Base-by-base conservation (phyloP, 2,888 invertebrate genomes). In the Diaphora mendica region DNA sequence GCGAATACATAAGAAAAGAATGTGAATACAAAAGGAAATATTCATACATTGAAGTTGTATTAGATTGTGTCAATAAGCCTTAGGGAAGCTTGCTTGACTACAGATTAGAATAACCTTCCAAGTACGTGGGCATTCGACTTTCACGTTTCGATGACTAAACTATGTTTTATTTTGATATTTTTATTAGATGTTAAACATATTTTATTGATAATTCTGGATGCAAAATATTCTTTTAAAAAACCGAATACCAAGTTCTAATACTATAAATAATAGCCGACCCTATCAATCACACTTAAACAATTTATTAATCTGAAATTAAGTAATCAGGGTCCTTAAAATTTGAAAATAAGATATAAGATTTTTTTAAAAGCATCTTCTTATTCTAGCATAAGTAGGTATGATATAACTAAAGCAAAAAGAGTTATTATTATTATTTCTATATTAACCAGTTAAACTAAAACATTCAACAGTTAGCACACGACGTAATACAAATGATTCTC, bases 11-110 rank as follows among this genome's bases (percentile, higher is more conserved):
- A 64, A 81, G 81, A 82, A 85, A 68, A 68, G 77, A 71, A 78
- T 67, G 77, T 78, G 80, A 83, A 82, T 79, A 79, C 79, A 83
- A 81, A 44, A 81, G 73, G 80, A 78, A 77, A 82, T 75, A 79
- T 77, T 66, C 72, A 79, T 77, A 66, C 71, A 75, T 80, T 76
- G 73, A 65, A 71, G 72, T 78, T 76, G 80, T 78, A 77, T 78
- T 79, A 44, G 73, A 85, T 74, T 81, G 74, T 78, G 78, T 79
- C 76, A 82, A 81, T 74, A 82, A 77, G 68, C 66, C 71, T 44
- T 70, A 13, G 20, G 55, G 42, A 64, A 68, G 66, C 73, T 76
- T 79, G 55, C 72, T 77, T 76, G 68, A 65, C n/a, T 62, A 62
- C 42, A 66, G 68, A 74, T 72, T 77, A 73, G 15, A 77, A 79